Evolutionary conservation across 2,113 vertebrate species (phyloP).

Genomic region (Trinectes maculatus): DNA sequence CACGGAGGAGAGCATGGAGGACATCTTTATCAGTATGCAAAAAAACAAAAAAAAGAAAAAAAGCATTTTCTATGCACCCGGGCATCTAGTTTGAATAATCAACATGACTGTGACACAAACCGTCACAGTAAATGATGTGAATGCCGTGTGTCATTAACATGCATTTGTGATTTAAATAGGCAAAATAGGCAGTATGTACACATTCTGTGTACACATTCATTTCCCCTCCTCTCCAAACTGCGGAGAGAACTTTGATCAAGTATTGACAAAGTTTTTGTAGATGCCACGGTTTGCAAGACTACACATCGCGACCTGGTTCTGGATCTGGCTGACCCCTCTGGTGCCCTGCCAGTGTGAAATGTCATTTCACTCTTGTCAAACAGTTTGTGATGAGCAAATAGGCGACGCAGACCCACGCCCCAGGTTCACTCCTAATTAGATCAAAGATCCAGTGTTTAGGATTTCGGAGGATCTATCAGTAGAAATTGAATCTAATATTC

Average conservation of each 20-base stretch:
- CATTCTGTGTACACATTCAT: too few species aligned
- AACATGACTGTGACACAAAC: constrained; percentile 52
- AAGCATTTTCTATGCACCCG: constrained; percentile 34
- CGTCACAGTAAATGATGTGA: constrained; percentile 50
- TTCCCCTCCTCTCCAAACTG: background rate
- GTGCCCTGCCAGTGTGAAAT: too few species aligned
- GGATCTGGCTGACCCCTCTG: background rate
- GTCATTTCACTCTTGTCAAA: background rate
- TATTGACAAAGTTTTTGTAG: background rate
- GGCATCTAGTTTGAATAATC: constrained; percentile 42
- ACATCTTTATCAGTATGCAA: constrained; percentile 58
- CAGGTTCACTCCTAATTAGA: background rate
- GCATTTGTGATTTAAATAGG: background rate
- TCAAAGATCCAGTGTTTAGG: background rate
- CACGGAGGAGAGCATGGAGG: constrained; percentile 58
- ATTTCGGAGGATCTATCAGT: background rate
- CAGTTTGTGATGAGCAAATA: background rate
- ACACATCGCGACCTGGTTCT: background rate
- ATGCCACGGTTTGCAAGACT: background rate
- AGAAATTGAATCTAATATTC: background rate
- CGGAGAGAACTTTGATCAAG: too few species aligned
- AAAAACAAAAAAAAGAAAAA: background rate
- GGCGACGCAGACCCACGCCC: background rate
- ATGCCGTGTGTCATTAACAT: constrained; percentile 24
- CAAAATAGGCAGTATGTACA: too few species aligned